Base-by-base conservation (phyloP, 2,113 vertebrate genomes). In the Phoenicopterus ruber region DNA sequence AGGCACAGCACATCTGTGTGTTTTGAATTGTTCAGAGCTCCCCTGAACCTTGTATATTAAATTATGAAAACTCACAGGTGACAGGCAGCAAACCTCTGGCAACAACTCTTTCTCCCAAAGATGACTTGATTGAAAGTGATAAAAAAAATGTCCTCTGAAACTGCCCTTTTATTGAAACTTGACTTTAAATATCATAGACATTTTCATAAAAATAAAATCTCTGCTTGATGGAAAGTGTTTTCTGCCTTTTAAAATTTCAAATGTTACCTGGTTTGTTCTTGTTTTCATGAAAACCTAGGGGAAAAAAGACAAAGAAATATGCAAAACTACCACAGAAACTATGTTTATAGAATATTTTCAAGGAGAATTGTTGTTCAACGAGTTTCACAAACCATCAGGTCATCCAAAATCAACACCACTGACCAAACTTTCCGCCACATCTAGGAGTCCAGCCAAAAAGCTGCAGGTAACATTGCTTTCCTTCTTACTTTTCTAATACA, bases 401-500 rank as follows among this genome's bases (percentile, higher is more conserved):
- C 24, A 59, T 31, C 31, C 36, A n/a, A 47, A 87, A 84, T 31
- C 34, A 49, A 49, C 11, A 46, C 14, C 8, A 28, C 21, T 36
- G 10, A 40, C 13, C 5, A 32, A 46, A 15, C 5, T 73, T 83
- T 29, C 28, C 9, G 36, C 8, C 15, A 34, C 1, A 5, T 22
- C 6, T 65, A 22, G 49, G 8, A 76, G 5, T 19, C 24, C 10
- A 34, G 31, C 8, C 46, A 66, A 63, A 73, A 77, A 55, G 4
- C 13, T 88, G 4, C 36, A 88, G 18, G 46, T 34, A 50, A 8
- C 24, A 14, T 10, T 52, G 29, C 12, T 46, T 73, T 78, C 42
- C 40, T 69, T 82, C 1, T 0, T 12, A 20, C 14, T 25, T 40
- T 11, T 26, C 32, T 40, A 24, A 40, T 11, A 12, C 0, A 4